Percentiles rank a stretch among this genome's conserved stretches.
Conservation (phyloP, 2,888 invertebrate species). For the Oscheius sp. region DNA sequence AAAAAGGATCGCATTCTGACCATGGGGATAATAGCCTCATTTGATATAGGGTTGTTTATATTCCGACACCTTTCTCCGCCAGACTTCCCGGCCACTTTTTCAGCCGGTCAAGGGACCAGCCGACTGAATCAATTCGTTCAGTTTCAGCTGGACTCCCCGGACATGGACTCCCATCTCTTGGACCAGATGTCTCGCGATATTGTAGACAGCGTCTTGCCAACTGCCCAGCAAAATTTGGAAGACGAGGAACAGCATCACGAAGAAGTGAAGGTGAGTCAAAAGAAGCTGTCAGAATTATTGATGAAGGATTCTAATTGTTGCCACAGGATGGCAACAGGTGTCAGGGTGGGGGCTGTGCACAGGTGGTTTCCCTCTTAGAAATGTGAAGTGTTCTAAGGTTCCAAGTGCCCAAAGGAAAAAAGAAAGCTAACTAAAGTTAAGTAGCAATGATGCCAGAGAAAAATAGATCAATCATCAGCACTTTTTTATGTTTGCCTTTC, state of each 20-base stretch:
- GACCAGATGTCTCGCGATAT: constrained; percentile 45
- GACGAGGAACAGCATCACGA: background rate
- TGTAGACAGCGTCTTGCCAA: constrained; percentile 48
- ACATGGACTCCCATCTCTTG: constrained; percentile 43
- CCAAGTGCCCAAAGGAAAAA: too few relatives aligned
- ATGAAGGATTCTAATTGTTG: constrained; percentile 10
- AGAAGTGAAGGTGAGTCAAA: background rate
- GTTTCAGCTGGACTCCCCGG: constrained; percentile 46
- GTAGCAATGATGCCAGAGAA: too few relatives aligned
- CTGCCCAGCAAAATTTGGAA: constrained; percentile 38
- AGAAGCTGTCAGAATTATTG: constrained; percentile 11
- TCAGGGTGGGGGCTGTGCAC: background rate
- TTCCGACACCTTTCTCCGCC: background rate
- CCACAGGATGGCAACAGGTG: background rate
- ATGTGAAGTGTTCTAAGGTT: background rate
- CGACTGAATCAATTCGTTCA: background rate
- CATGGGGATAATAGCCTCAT: background rate
- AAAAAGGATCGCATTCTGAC: background rate
- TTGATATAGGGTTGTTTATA: background rate
- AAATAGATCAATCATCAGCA: too few relatives aligned
- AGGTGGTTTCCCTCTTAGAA: constrained; percentile 8
- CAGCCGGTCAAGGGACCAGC: background rate
- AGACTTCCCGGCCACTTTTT: background rate
- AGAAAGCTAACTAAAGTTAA: too few relatives aligned
- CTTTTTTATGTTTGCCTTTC: too few relatives aligned